Conservation (phyloP, 2,888 invertebrate species). For the Ectemnius cavifrons region DNA sequence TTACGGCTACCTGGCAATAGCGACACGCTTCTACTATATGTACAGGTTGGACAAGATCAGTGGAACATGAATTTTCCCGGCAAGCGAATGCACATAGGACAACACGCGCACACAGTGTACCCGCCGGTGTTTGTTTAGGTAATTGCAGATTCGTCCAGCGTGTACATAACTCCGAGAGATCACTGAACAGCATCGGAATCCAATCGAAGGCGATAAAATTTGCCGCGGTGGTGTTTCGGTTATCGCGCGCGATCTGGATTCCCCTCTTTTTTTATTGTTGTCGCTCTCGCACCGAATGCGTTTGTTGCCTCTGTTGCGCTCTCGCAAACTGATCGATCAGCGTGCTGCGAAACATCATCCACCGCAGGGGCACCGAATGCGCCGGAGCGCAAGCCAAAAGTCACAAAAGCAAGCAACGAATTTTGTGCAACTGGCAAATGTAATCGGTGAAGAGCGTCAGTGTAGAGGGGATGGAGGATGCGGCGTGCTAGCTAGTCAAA, state of each 20-base stretch:
- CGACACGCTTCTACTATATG: background rate
- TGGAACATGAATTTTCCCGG: conserved; percentile 27
- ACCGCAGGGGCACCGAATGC: background rate
- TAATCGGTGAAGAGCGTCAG: background rate
- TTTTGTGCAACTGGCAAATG: no score
- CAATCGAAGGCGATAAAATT: conserved; percentile 29
- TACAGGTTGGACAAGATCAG: background rate
- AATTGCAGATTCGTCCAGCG: conserved; percentile 24
- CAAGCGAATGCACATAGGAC: conserved; percentile 1
- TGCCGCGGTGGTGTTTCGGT: conserved; percentile 5
- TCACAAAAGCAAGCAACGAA: background rate
- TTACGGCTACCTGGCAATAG: no score
- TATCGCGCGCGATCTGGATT: conserved; percentile 1
- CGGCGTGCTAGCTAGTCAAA: background rate
- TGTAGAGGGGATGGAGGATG: background rate
- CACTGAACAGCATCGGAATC: conserved; percentile 52
- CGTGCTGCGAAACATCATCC: background rate
- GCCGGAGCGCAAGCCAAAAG: background rate
- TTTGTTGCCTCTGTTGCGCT: background rate
- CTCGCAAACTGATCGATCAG: background rate
- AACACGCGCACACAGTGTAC: conserved; percentile 10
- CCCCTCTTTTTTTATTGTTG: background rate
- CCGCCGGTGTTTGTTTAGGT: conserved; percentile 35
- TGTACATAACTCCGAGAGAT: conserved; percentile 37
- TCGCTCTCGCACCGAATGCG: no score